Percentiles rank a stretch among this genome's conserved stretches.
phyloP scores from a whole-genome alignment of 1,140 invertebrate species.

The Bicyclus anynana region DNA sequence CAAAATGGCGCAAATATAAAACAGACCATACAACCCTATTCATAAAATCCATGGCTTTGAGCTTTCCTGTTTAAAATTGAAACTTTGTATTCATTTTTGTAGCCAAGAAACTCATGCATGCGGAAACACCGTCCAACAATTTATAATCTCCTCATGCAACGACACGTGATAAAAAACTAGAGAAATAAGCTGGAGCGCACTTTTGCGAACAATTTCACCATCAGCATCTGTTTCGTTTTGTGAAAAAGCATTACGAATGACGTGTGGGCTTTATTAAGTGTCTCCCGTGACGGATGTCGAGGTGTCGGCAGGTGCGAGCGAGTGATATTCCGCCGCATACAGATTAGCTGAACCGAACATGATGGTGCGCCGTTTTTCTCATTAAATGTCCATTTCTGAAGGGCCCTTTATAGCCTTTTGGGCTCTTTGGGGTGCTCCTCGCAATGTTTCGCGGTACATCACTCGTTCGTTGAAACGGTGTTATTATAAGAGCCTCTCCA shows the following conservation, averaged over 20 bases:
- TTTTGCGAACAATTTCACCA: constrained; percentile 29
- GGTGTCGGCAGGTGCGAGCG: constrained; percentile 45
- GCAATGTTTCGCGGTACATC: neutral
- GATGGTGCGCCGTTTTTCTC: constrained; percentile 8
- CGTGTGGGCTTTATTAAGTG: constrained; percentile 58
- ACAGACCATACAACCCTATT: neutral
- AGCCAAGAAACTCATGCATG: constrained; percentile 14
- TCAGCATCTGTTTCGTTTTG: constrained; percentile 31
- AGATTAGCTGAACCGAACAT: constrained; percentile 24
- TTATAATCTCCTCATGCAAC: constrained; percentile 16
- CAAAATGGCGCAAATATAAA: neutral
- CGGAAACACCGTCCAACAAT: constrained; percentile 12
- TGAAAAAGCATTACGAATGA: constrained; percentile 41
- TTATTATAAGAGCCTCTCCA: neutral
- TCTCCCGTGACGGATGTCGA: constrained; percentile 52
- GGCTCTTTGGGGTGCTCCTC: constrained; percentile 1
- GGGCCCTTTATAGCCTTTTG: constrained; percentile 8
- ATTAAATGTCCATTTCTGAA: constrained; percentile 12
- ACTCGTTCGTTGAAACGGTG: neutral
- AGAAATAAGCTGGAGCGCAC: constrained; percentile 17
- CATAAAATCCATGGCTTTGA: constrained; percentile 1
- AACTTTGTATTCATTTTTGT: constrained; percentile 14
- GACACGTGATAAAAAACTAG: constrained; percentile 23
- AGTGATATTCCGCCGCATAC: constrained; percentile 23
- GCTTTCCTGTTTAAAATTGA: constrained; percentile 7